Percentiles rank a stretch among this genome's conserved stretches.
phyloP scores from a whole-genome alignment of 2,888 invertebrate genomes.

The Lithophane semibrunnea region DNA sequence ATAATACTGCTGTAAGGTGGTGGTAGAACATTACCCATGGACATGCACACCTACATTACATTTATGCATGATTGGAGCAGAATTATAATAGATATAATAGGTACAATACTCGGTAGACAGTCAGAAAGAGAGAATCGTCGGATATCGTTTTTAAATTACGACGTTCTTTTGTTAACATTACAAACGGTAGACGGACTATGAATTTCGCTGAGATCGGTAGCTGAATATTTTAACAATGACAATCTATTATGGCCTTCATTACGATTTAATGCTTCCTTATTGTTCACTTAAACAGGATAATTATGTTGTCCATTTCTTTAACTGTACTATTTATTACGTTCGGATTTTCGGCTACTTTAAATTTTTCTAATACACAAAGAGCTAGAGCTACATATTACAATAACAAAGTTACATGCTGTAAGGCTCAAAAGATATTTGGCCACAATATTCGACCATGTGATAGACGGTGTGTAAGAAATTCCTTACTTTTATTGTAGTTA shows the following conservation, averaged over 20 bases:
- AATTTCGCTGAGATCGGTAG: conserved; percentile 52
- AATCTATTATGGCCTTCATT: conserved; percentile 62
- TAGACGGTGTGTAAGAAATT: conserved; percentile 12
- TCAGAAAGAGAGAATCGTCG: conserved; percentile 24
- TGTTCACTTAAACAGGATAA: conserved; percentile 53
- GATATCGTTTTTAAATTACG: conserved; percentile 35
- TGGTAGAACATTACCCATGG: too few relatives aligned
- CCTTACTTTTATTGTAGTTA: conserved; percentile 26
- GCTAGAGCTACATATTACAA: background rate
- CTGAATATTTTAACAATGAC: conserved; percentile 60
- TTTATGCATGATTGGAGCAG: background rate
- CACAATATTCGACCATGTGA: conserved; percentile 22
- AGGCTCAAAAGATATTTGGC: conserved; percentile 4
- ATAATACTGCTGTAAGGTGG: too few relatives aligned
- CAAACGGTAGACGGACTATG: conserved; percentile 45
- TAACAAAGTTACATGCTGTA: background rate
- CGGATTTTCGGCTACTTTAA: conserved; percentile 21
- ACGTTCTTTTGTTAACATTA: conserved; percentile 48
- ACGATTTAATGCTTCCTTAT: conserved; percentile 59
- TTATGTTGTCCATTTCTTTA: conserved; percentile 53
- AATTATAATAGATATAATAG: conserved; percentile 11
- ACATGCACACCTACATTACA: background rate
- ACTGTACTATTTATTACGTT: conserved; percentile 34
- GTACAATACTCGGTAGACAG: conserved; percentile 12
- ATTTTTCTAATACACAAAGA: conserved; percentile 14